Evolutionary conservation across 1,140 invertebrate genomes (phyloP), one percentile per base, ranked within the genome.

Genomic region (Lysiphlebus fabarum): DNA sequence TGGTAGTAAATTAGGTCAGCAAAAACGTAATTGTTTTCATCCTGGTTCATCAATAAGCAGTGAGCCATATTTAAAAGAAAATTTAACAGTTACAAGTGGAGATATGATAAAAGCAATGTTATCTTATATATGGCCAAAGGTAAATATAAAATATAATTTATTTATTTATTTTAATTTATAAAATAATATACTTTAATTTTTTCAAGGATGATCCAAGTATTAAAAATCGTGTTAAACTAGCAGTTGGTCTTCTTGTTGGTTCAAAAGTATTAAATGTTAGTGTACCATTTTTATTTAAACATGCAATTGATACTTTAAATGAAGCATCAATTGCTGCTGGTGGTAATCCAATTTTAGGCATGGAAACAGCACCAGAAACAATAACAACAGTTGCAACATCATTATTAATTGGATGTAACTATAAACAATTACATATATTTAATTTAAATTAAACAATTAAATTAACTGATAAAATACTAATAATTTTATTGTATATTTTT

Each of bases 211-310:
- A 96, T 72, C 74, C 82, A 61, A 82, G 84, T 62, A 90, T 96
- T 58, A 84, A 86, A 66, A 84, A 86, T 50, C 83, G 95, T 62
- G 97, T 99, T 11, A 84, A 91, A 67, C 67, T 94, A 40, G 93
- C 97, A 8, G 65, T 99, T 26, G 84, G 86, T 43, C 81, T 95
- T 47, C 76, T 95, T 36, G 83, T 90, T 49, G 86, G 88, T 42
- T 91, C 92, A 33, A 94, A 96, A 82, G 70, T 95, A 34, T 71
- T 97, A 62, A 99, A 96, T 73, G 93, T 98, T 4, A 81, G 85
- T 63, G 96, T 99, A 6, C 97, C 97, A n/a, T 98, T 98, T 80
- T 81, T 98, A 51, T 97, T 99, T 73, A 98, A 99, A 79, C 90
- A 95, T 77, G 88, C 89, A 1, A 84, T 99, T 49, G 95, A 99